Conservation (phyloP, 2,797 vertebrate species). For the Acanthornis magna region DNA sequence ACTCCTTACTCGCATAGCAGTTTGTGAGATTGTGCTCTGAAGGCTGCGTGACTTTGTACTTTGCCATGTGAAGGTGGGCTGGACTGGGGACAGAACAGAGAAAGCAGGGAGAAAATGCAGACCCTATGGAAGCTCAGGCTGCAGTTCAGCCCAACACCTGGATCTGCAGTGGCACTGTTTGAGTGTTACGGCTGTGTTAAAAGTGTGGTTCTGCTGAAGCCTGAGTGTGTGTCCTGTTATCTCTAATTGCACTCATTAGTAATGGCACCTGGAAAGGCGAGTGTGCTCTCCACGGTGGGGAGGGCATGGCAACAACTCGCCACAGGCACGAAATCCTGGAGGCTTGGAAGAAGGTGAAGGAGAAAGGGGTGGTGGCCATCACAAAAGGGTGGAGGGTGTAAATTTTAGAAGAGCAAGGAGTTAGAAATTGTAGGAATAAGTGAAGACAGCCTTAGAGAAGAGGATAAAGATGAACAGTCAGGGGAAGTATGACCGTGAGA, state of each 20-base stretch:
- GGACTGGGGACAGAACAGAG: neutral
- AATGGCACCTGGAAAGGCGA: neutral
- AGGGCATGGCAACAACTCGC: rapidly evolving
- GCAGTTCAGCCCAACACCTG: neutral
- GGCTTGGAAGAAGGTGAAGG: neutral
- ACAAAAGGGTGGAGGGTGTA: neutral
- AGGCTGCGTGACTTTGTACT: rapidly evolving
- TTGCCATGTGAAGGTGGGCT: neutral
- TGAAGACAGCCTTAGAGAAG: neutral
- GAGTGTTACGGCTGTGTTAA: neutral
- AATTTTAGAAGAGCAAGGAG: neutral
- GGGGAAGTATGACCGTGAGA: neutral
- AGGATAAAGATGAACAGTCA: neutral
- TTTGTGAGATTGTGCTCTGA: neutral
- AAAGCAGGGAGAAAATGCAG: neutral
- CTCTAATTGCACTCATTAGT: neutral
- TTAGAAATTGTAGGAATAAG: neutral
- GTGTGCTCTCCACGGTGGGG: neutral
- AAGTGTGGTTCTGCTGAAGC: neutral
- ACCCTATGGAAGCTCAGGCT: neutral
- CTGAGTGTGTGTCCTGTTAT: rapidly evolving
- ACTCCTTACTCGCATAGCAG: rapidly evolving
- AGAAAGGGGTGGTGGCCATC: neutral
- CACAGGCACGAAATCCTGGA: too few relatives aligned
- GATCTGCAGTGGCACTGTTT: neutral